These are phyloP conservation scores for Drosophila teissieri DNA, from an alignment of 1,140 invertebrate species.

Conservation along the genomic window DNA sequence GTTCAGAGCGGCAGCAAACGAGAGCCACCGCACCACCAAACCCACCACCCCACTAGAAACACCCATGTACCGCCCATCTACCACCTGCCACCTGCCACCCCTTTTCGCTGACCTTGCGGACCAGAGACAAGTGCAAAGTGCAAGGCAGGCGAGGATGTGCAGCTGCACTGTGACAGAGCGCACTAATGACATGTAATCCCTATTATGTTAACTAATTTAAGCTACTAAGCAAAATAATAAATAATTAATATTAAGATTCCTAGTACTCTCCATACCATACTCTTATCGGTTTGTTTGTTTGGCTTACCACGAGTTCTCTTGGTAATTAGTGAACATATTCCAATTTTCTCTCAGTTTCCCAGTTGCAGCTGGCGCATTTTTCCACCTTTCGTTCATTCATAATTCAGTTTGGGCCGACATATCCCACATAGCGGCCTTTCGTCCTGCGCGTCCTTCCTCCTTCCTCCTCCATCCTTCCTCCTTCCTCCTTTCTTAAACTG, in stretches of 20 bases:
- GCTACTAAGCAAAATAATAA: too few species aligned
- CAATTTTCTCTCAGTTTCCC: neutral
- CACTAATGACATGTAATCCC: neutral
- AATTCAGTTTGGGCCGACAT: constrained; percentile 40
- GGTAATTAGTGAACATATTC: neutral
- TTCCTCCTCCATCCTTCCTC: too few species aligned
- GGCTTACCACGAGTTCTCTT: too few species aligned
- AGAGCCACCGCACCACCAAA: neutral
- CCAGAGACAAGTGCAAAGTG: constrained; percentile 47
- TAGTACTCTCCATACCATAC: too few species aligned
- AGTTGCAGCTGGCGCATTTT: constrained; percentile 21
- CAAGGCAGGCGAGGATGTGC: constrained; percentile 25
- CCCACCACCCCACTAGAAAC: neutral
- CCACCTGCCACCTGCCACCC: neutral
- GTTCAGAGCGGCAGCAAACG: constrained; percentile 33
- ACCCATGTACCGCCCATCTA: neutral
- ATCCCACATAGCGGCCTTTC: constrained; percentile 2
- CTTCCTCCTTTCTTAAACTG: constrained; percentile 22
- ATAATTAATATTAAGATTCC: too few species aligned
- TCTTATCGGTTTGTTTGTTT: too few species aligned
- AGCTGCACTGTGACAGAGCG: neutral
- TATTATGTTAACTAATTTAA: neutral
- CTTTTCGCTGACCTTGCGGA: constrained; percentile 27
- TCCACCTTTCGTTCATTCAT: constrained; percentile 48
- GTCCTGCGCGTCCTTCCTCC: constrained; percentile 4